Base-by-base conservation (phyloP, 1,140 invertebrate species). In the Babylonia areolata region DNA sequence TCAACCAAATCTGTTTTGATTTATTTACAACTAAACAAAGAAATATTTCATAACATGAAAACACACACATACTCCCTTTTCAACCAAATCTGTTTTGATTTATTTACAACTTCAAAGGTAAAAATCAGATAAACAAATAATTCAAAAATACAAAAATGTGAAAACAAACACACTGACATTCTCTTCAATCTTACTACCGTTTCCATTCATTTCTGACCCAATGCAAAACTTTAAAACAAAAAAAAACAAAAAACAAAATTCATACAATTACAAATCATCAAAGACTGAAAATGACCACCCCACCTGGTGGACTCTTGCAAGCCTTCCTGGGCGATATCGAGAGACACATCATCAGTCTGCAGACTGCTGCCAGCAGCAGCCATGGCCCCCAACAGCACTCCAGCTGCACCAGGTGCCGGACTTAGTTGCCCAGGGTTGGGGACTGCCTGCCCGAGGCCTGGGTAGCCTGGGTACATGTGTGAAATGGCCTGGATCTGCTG, bases 221-320 rank as follows among this genome's bases (percentile, higher is more conserved):
- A n/a, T n/a, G n/a, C n/a, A n/a, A n/a, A n/a, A n/a, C n/a, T n/a
- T 31, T 17, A 81, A 40, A 54, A 23, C n/a, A 39, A 80, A 23
- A 20, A 64, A 58, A 39, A 23, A 35, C 28, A 79, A 23, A 39
- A 81, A 28, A 64, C 11, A 46, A 37, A 31, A 40, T 81, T 33
- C 39, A 71, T 75, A 58, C n/a, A 9, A 64, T 42, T 33, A 78
- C 0, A 79, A 81, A 69, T 77, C 33, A 84, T n/a, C 80, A 33
- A 31, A 54, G 6, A 35, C 28, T 71, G 2, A 23, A 82, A 46
- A 1, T 15, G 6, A 39, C 17, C 39, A 12, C 46, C 86, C 42
- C 77, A 92, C 92, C 92, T 91, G 20, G 91, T 89, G 31, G 86
- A 86, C 78, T 93, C 92, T 71, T 93, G 89, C n/a, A 90, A 85